Percentiles rank a stretch among this genome's conserved stretches.
Conservation (phyloP, 1,140 invertebrate species). For the Drosophila varians region DNA sequence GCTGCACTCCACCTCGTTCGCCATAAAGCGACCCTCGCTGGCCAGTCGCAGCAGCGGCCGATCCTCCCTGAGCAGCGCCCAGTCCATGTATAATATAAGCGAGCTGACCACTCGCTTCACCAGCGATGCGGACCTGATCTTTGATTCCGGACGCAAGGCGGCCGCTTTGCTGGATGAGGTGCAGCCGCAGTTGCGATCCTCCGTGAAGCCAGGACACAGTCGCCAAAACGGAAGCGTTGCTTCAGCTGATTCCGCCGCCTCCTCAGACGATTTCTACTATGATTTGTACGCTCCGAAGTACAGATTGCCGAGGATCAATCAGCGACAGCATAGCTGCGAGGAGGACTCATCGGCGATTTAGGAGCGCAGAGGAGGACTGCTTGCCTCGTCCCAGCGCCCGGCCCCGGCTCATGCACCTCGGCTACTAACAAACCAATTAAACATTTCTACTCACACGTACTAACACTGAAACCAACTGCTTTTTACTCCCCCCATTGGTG, state of each 20-base stretch:
- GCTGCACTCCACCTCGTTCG: conserved; percentile 77
- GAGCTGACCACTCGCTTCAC: conserved; percentile 58
- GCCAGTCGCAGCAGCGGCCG: conserved; percentile 66
- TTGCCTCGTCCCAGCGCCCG: too few relatives aligned
- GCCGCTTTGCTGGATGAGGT: conserved; percentile 72
- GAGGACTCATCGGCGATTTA: conserved; percentile 55
- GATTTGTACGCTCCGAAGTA: conserved; percentile 68
- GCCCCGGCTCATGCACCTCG: conserved; percentile 21
- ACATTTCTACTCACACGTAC: conserved; percentile 21
- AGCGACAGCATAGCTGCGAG: conserved; percentile 63
- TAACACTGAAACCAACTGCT: conserved; percentile 15
- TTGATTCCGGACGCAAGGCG: conserved; percentile 65
- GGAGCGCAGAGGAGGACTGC: not conserved
- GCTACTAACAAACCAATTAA: conserved; percentile 6
- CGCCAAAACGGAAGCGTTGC: conserved; percentile 26
- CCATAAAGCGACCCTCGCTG: conserved; percentile 76
- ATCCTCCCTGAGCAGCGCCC: conserved; percentile 69
- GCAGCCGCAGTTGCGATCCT: conserved; percentile 63
- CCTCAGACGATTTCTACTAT: conserved; percentile 61
- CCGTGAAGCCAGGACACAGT: conserved; percentile 54
- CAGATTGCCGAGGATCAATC: conserved; percentile 52
- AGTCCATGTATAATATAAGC: conserved; percentile 76
- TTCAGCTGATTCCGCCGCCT: conserved; percentile 27
- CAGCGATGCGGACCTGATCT: conserved; percentile 68
- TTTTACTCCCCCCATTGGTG: conserved; percentile 31